Conservation (phyloP, 2,113 vertebrate genomes). For the Gopherus flavomarginatus region DNA sequence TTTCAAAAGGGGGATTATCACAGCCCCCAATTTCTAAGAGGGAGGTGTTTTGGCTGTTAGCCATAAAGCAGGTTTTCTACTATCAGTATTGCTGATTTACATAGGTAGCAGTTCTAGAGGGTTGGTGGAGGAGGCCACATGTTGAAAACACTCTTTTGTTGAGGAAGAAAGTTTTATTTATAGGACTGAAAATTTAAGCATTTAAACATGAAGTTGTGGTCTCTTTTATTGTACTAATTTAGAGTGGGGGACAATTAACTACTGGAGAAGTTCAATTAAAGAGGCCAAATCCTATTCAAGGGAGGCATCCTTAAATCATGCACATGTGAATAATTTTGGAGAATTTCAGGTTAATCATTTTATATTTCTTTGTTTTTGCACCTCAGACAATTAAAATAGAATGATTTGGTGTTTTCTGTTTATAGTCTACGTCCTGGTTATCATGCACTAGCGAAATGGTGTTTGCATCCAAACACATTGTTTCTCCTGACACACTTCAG, state of each 20-base stretch:
- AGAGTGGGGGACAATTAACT: not conserved
- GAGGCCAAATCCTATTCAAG: not conserved
- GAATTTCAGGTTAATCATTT: not conserved
- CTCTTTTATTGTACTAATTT: not conserved
- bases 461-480: not conserved
- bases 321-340: not conserved
- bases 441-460: not conserved
- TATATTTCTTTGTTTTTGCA: not conserved
- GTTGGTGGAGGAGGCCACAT: not conserved
- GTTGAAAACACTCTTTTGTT: not conserved
- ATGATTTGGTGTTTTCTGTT: not conserved
- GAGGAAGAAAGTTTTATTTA: not conserved
- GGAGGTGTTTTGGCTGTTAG: not conserved
- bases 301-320: not conserved
- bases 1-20: constrained; percentile 72
- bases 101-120: not conserved
- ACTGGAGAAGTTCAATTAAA: not conserved
- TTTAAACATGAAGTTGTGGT: not conserved
- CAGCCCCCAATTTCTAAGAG: not conserved
- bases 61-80: no score
- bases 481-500: not conserved
- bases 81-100: not conserved
- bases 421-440: not conserved
- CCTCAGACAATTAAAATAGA: not conserved
- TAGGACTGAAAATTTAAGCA: not conserved